These are phyloP conservation scores for Epirrita christyi DNA, from an alignment of 2,888 invertebrate genomes.

Conservation along the genomic window DNA sequence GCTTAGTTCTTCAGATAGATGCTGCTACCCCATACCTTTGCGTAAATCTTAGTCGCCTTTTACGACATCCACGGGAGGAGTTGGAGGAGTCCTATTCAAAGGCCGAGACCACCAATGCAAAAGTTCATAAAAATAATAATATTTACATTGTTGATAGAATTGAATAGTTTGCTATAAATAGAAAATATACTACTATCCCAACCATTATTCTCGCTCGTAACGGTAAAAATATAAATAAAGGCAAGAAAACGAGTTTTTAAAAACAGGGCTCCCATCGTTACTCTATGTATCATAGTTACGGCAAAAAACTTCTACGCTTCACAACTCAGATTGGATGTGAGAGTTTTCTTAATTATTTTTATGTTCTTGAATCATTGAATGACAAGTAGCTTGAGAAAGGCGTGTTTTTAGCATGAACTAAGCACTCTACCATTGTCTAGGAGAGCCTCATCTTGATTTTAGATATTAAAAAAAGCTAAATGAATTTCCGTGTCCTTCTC, in stretches of 20 bases:
- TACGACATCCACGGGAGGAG: no score
- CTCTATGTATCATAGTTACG: constrained; percentile 11
- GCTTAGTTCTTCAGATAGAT: no score
- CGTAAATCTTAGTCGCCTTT: no score
- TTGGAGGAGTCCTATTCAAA: no score
- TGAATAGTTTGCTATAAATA: constrained; percentile 5
- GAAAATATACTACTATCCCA: constrained; percentile 1
- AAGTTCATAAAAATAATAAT: no score
- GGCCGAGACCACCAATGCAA: no score
- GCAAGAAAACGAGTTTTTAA: constrained; percentile 10
- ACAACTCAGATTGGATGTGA: neutral
- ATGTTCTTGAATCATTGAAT: neutral
- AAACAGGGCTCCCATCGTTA: constrained; percentile 12
- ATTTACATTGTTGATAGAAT: neutral
- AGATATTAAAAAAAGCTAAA: no score
- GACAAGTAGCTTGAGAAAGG: neutral
- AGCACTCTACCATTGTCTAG: no score
- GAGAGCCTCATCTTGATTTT: no score
- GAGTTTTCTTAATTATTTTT: neutral
- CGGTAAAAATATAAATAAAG: constrained; percentile 18
- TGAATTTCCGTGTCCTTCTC: neutral
- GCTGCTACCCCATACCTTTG: no score
- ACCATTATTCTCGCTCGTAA: constrained; percentile 6
- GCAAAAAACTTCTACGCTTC: neutral
- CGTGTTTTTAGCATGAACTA: no score